phyloP scores from a whole-genome alignment of 2,888 invertebrate genomes.

The Ashinkailepas kermadecensis region DNA sequence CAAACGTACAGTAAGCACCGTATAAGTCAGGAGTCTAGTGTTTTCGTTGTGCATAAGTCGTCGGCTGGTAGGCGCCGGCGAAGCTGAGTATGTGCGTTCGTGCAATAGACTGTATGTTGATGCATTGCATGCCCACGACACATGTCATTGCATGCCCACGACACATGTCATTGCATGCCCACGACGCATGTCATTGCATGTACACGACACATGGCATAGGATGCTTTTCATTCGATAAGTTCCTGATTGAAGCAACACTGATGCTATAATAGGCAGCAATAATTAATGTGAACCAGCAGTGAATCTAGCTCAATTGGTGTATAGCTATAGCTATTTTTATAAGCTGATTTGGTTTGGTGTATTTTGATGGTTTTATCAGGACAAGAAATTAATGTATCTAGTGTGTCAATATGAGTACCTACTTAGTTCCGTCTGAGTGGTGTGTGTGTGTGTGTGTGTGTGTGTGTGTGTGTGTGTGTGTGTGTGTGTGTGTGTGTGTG shows the following conservation, averaged over 20 bases:
- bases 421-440: background rate
- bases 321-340: slow-evolving; percentile 16
- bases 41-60: background rate
- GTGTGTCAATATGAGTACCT: background rate
- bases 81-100: background rate
- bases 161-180: no score
- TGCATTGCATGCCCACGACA: no score
- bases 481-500: background rate
- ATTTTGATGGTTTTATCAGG: background rate
- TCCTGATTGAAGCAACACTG: background rate
- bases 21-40: background rate
- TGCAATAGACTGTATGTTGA: background rate
- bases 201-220: no score
- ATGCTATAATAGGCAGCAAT: slow-evolving; percentile 18
- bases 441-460: background rate
- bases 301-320: slow-evolving; percentile 10
- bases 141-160: no score
- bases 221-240: background rate
- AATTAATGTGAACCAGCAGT: background rate
- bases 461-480: background rate
- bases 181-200: no score
- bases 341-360: background rate
- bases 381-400: background rate
- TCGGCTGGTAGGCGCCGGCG: background rate
- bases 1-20: background rate